Percentiles rank a stretch among this genome's conserved stretches.
phyloP scores from a whole-genome alignment of 2,888 invertebrate genomes.

The Acanthosoma haemorrhoidale region DNA sequence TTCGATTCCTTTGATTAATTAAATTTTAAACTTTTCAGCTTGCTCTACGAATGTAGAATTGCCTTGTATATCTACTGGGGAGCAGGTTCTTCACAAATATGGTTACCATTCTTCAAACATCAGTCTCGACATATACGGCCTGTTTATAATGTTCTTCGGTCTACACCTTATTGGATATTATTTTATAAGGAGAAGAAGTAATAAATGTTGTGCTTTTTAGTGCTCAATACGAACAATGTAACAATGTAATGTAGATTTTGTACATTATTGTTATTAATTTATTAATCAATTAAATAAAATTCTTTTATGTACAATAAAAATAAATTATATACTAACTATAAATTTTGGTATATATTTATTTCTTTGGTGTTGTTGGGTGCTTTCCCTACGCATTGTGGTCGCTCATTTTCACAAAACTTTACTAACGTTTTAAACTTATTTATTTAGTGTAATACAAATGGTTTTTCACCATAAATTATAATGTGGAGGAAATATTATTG shows the following conservation, averaged over 20 bases:
- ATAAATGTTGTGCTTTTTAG: constrained; percentile 47
- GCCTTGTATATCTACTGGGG: constrained; percentile 60
- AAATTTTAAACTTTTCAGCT: constrained; percentile 45
- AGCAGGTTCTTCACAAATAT: constrained; percentile 57
- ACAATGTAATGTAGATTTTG: not conserved
- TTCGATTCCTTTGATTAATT: not conserved
- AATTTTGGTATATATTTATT: no score
- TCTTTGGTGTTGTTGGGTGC: no score
- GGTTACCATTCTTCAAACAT: constrained; percentile 50
- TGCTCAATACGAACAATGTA: not conserved
- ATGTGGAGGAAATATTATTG: no score
- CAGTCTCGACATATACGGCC: constrained; percentile 47
- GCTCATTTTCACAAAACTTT: no score
- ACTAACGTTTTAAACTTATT: no score
- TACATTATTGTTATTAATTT: no score
- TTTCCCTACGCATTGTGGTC: no score
- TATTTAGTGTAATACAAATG: no score
- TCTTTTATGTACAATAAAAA: no score
- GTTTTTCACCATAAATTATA: no score
- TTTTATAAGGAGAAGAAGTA: constrained; percentile 47
- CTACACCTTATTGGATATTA: constrained; percentile 48
- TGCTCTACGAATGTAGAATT: constrained; percentile 56
- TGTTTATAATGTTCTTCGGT: constrained; percentile 46
- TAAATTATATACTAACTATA: no score
- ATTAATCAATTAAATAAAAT: no score